Conservation (phyloP, 2,113 vertebrate species). For the Aegypius monachus region DNA sequence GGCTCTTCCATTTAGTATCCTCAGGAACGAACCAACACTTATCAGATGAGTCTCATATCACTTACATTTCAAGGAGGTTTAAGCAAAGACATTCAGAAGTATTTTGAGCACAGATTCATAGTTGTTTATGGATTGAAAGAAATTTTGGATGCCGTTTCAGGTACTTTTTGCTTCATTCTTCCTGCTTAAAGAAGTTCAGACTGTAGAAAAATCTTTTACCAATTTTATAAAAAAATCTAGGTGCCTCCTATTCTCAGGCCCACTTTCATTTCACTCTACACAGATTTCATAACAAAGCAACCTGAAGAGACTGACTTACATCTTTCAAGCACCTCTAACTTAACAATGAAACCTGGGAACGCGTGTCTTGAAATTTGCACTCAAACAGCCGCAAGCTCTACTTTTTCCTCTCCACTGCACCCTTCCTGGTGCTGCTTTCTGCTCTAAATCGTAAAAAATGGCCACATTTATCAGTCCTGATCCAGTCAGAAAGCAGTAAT, state of each 20-base stretch:
- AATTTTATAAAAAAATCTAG: neutral
- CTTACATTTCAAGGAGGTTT: neutral
- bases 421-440: neutral
- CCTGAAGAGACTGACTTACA: neutral
- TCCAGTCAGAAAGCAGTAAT: neutral
- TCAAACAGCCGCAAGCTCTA: neutral
- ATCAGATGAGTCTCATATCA: neutral
- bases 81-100: neutral
- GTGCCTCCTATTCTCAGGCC: neutral
- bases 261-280: neutral
- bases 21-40: neutral
- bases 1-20: neutral
- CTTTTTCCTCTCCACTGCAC: neutral
- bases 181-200: neutral
- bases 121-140: neutral
- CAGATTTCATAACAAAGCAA: neutral
- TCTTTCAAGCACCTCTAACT: neutral
- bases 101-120: neutral
- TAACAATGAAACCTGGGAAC: neutral
- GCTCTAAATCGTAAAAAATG: neutral
- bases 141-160: neutral
- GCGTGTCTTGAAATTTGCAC: neutral
- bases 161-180: neutral
- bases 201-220: neutral
- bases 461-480: neutral